Conservation (phyloP, 2,113 vertebrate species). For the Theristicus caerulescens region DNA sequence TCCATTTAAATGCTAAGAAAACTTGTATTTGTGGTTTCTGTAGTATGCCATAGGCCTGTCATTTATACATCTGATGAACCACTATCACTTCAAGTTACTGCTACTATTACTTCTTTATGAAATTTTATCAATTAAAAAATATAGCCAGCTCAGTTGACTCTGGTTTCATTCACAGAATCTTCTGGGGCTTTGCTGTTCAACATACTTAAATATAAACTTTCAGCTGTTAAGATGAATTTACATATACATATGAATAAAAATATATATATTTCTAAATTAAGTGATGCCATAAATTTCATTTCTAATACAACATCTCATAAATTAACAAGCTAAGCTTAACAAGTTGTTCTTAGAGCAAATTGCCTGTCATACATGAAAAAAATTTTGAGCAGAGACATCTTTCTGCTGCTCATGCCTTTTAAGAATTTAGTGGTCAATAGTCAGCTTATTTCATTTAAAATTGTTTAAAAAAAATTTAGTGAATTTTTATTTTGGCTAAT, state of each 20-base stretch:
- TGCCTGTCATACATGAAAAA: background rate
- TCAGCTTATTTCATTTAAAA: background rate
- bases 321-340: background rate
- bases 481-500: background rate
- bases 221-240: background rate
- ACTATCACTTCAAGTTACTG: background rate
- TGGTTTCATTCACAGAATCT: background rate
- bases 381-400: background rate
- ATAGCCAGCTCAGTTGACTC: background rate
- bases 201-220: background rate
- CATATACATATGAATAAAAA: background rate
- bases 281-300: background rate
- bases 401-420: background rate
- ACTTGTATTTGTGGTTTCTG: background rate
- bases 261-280: background rate
- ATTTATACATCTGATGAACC: background rate
- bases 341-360: background rate
- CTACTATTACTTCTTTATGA: background rate
- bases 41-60: background rate
- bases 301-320: background rate
- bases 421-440: background rate
- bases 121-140: background rate
- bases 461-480: background rate
- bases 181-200: background rate
- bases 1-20: background rate